Evolutionary conservation across 2,888 invertebrate genomes (phyloP), one percentile per base, ranked within the genome.

Genomic region (Trissolcus japonicus): DNA sequence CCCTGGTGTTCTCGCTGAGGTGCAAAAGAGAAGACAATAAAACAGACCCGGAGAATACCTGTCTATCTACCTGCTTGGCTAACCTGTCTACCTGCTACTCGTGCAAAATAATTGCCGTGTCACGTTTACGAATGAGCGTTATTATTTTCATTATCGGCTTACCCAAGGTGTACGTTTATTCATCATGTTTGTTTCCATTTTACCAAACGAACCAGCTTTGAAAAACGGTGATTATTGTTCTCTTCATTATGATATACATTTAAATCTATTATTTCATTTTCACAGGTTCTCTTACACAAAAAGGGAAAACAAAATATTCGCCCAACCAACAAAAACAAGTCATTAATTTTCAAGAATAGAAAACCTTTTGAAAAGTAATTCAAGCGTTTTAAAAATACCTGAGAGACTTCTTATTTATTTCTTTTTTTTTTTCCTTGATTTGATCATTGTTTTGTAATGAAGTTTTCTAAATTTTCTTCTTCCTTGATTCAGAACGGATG

Each of bases 101-200:
- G 35, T 29, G 56, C 56, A 51, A 76, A 75, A 76, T 76, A 69
- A 76, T 76, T 76, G 65, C 69, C 62, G 11, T 56, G 71, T 71
- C 71, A 66, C 71, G 60, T 51, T 62, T 62, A 60, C 62, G 16
- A 66, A 71, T 66, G 56, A 59, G 61, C 50, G 65, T 69, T 76
- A 76, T 65, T 76, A 76, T 71, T 76, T 69, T 66, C 57, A 69
- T 76, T 56, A 69, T 60, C 69, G 54, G 40, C 48, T 63, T 41
- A 57, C 43, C 57, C 50, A 21, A 54, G 17, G 35, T 4, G 43
- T 19, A 29, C 17, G 17, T 19, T 46, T 59, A 57, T 59, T 72
- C 55, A 61, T 73, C 66, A 73, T 73, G 61, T 66, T 73, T 60
- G 48, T 51, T 54, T 50, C 14, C 16, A 17, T 16, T 35, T 41